Base-by-base conservation (phyloP, 2,113 vertebrate species). In the Dolichallabes microphthalmus region DNA sequence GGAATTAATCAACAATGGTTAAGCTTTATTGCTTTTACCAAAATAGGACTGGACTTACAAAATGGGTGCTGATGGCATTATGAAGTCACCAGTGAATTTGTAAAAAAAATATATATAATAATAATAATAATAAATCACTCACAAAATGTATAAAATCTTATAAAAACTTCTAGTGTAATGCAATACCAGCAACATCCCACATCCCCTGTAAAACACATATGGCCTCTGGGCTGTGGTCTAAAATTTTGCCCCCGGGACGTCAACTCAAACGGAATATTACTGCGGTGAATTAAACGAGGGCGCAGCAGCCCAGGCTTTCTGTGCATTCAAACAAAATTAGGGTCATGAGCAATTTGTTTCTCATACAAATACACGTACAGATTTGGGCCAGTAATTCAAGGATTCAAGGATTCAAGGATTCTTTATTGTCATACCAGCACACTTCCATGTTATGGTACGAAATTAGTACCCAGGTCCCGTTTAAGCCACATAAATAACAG, bases 1-100 rank as follows among this genome's bases (percentile, higher is more conserved):
- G 53, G 77, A 88, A 86, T 83, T 87, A 90, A 90, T 88, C 82
- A 83, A 68, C 80, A 86, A 45, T 30, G 14, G 80, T 17, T 76
- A 69, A 68, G 64, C 25, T 78, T 55, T 13, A 19, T 74, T 68
- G 64, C 45, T 66, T 81, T 86, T 64, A 88, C 60, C n/a, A 71
- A 53, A 63, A 84, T 81, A 60, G 58, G 35, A 30, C 30, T 66
- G 27, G 20, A 55, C 17, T 53, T 84, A 60, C 77, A 35, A 73
- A 53, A 80, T 15, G n/a, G 64, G 52, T 80, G 30, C 63, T 85
- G 64, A 73, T 58, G 61, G 58, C 50, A 22, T 35, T 32, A 83
- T 66, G 11, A 82, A 57, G 22, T 10, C 50, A 13, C 4, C 3
- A 64, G 12, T 81, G 50, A 85, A 57, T 11, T 15, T 55, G 53